phyloP scores from a whole-genome alignment of 2,797 vertebrate species.

The Hirundo rustica region DNA sequence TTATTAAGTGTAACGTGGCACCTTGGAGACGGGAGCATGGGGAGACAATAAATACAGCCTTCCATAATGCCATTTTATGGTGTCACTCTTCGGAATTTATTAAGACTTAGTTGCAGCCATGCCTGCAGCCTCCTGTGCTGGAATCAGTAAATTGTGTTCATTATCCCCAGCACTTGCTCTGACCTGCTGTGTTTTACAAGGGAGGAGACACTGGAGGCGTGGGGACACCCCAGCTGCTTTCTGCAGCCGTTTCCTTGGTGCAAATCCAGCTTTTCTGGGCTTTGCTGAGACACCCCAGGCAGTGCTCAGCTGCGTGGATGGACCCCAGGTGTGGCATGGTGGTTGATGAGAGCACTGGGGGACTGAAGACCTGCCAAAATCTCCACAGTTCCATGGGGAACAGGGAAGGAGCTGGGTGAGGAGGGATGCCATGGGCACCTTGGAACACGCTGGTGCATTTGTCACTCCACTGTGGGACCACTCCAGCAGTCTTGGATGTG shows the following conservation, averaged over 20 bases:
- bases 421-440: background rate
- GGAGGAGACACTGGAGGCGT: background rate
- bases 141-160: background rate
- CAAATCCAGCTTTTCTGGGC: background rate
- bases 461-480: background rate
- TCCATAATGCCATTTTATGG: background rate
- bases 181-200: background rate
- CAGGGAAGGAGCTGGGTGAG: fast-evolving
- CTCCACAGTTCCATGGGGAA: fast-evolving
- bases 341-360: background rate
- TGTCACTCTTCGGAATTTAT: slow-evolving; percentile 35
- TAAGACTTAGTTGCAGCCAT: background rate
- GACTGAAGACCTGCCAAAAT: background rate
- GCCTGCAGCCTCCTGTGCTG: slow-evolving; percentile 13
- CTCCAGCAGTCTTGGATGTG: background rate
- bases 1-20: background rate
- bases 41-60: slow-evolving; percentile 21
- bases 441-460: fast-evolving
- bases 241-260: background rate
- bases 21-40: slow-evolving; percentile 6
- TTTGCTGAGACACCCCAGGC: background rate
- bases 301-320: fast-evolving
- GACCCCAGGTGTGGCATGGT: fast-evolving
- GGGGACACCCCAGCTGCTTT: background rate
- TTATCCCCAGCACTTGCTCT: background rate